Conservation (phyloP, 2,888 invertebrate genomes). For the Drosophila vallismaia region DNA sequence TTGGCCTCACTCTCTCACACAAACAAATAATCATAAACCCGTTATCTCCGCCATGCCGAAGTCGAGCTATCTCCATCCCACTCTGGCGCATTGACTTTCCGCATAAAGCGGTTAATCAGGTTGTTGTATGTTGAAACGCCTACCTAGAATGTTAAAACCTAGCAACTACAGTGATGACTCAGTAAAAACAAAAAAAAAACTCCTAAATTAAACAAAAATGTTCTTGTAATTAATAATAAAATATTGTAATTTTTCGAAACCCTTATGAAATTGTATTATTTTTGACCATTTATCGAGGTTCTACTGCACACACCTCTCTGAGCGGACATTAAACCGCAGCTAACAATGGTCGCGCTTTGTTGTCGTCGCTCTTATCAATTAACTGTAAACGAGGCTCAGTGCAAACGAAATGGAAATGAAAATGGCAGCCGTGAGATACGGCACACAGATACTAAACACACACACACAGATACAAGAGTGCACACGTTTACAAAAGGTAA, state of each 20-base stretch:
- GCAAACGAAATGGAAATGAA: conserved; percentile 49
- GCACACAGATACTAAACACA: conserved; percentile 14
- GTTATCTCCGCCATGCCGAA: conserved; percentile 62
- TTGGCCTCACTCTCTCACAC: conserved; percentile 61
- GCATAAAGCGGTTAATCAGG: conserved; percentile 39
- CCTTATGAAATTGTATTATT: not conserved
- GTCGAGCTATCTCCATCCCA: conserved; percentile 27
- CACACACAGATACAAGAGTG: not conserved
- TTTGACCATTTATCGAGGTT: not conserved
- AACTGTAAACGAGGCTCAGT: conserved; percentile 57
- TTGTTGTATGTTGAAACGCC: conserved; percentile 52
- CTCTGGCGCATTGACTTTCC: conserved; percentile 34
- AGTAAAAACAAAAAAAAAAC: too few relatives aligned
- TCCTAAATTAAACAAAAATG: too few relatives aligned
- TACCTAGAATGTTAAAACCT: conserved; percentile 36
- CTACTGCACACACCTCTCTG: conserved; percentile 53
- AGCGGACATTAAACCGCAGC: conserved; percentile 66
- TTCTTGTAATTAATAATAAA: too few relatives aligned
- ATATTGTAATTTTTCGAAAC: too few relatives aligned
- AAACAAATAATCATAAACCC: conserved; percentile 45
- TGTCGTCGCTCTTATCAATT: conserved; percentile 69
- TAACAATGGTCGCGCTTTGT: conserved; percentile 59
- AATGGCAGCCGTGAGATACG: conserved; percentile 62
- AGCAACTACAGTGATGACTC: conserved; percentile 32
- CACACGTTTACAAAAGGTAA: conserved; percentile 64